Base-by-base conservation (phyloP, 2,113 vertebrate genomes). In the Acinonyx jubatus region DNA sequence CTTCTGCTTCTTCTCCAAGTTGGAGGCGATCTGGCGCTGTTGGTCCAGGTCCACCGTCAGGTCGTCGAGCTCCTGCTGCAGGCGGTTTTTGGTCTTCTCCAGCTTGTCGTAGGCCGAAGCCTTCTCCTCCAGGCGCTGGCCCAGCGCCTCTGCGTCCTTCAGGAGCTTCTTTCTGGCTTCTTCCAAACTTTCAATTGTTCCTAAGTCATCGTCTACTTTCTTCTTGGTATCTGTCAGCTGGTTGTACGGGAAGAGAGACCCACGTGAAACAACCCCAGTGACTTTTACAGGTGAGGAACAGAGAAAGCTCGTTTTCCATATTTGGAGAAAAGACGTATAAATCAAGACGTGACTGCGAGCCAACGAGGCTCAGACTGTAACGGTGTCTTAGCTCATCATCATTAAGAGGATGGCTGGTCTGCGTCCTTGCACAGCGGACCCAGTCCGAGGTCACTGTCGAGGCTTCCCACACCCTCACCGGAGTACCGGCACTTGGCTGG, bases 1-100 rank as follows among this genome's bases (percentile, higher is more conserved):
- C 98, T 99, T 99, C 99, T 99, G 99, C 97, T 99, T 99, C 97
- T 99, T 99, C 98, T 99, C 99, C 97, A 99, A 92, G 99, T 99
- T 99, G 76, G 99, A 99, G 78, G 99, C 99, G 0, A 99, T 99
- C 98, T 99, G 99, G 84, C 99, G 99, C 97, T 99, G 99, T 91
- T 99, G 99, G 97, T 99, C 99, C 96, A 99, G 99, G 89, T 99
- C 99, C 61, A 99, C 99, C 76, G 99, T 99, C 93, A 99, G 98
- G 98, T 99, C 99, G 27, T 99, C 99, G 31, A 99, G 99, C 98
- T 99, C 99, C 96, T 99, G 99, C 98, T 99, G 99, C 81, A 99
- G 98, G 5, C 99, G 99, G 96, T 99, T 99, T 98, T 99, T 99
- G 33, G 99, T 99, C 98, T 99, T 99, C 81, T 99, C 99, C 98